These are phyloP conservation scores for Leptinotarsa texana DNA, from an alignment of 1,140 invertebrate species.

Conservation along the genomic window DNA sequence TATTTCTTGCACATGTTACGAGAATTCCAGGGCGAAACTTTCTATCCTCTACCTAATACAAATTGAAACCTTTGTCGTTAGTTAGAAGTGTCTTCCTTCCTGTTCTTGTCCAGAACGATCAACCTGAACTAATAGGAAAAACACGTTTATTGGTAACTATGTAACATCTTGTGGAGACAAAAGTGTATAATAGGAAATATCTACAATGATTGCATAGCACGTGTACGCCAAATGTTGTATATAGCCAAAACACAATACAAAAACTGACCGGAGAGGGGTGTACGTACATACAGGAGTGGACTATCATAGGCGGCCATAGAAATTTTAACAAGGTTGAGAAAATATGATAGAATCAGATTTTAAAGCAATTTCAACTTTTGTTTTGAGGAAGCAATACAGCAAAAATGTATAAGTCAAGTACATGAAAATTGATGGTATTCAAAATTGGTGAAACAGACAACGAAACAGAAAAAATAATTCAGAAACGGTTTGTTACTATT, in stretches of 20 bases:
- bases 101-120: background rate
- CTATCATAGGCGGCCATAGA: background rate
- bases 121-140: constrained; percentile 29
- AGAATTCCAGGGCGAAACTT: background rate
- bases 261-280: constrained; percentile 18
- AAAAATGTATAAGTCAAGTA: too few relatives aligned
- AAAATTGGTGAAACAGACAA: too few relatives aligned
- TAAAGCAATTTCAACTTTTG: too few relatives aligned
- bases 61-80: background rate
- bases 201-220: constrained; percentile 30
- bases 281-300: background rate
- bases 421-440: too few relatives aligned
- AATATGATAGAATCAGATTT: too few relatives aligned
- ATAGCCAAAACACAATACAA: constrained; percentile 34
- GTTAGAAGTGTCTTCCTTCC: background rate
- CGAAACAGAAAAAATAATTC: too few relatives aligned
- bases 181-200: constrained; percentile 27
- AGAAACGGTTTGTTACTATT: too few relatives aligned
- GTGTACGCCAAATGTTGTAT: constrained; percentile 37
- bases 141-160: constrained; percentile 21
- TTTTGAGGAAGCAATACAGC: too few relatives aligned
- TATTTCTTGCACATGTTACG: background rate
- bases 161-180: constrained; percentile 28
- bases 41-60: background rate
- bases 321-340: background rate